Evolutionary conservation across 2,888 invertebrate genomes (phyloP).

Genomic region (Chloromyia formosa): DNA sequence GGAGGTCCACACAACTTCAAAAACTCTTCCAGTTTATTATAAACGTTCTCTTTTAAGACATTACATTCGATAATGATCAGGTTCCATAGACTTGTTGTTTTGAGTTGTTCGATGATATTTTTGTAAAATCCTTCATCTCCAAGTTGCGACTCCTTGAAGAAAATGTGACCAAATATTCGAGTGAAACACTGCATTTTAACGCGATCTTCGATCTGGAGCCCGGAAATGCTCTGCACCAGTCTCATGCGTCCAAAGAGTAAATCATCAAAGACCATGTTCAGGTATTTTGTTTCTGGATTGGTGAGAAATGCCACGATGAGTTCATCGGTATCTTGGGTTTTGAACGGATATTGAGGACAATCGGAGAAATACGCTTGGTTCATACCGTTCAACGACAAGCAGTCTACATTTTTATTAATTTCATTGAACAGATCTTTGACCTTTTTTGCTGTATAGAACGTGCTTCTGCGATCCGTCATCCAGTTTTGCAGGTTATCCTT

Average conservation of each 20-base stretch:
- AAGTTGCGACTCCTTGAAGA: conserved; percentile 4
- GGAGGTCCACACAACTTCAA: neutral
- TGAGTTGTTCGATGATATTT: neutral
- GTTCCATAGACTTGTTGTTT: neutral
- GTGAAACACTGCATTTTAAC: neutral
- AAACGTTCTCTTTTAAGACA: neutral
- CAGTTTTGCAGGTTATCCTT: conserved; percentile 6
- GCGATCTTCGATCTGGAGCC: neutral
- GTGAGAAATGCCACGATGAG: neutral
- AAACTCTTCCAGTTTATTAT: neutral
- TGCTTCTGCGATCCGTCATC: neutral
- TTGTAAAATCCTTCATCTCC: neutral
- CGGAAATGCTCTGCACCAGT: conserved; percentile 14
- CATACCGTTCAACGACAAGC: neutral
- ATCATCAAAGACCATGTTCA: conserved; percentile 21
- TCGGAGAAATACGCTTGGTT: neutral
- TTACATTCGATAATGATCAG: conserved; percentile 16
- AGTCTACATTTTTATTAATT: neutral
- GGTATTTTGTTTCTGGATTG: neutral
- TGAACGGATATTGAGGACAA: conserved; percentile 1
- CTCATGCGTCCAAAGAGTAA: conserved; percentile 1
- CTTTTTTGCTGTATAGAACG: conserved; percentile 18
- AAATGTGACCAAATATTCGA: conserved; percentile 19
- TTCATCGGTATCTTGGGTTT: neutral
- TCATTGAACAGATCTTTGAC: conserved; percentile 1